Evolutionary conservation across 2,797 vertebrate genomes (phyloP).

Genomic region (Iguana delicatissima): DNA sequence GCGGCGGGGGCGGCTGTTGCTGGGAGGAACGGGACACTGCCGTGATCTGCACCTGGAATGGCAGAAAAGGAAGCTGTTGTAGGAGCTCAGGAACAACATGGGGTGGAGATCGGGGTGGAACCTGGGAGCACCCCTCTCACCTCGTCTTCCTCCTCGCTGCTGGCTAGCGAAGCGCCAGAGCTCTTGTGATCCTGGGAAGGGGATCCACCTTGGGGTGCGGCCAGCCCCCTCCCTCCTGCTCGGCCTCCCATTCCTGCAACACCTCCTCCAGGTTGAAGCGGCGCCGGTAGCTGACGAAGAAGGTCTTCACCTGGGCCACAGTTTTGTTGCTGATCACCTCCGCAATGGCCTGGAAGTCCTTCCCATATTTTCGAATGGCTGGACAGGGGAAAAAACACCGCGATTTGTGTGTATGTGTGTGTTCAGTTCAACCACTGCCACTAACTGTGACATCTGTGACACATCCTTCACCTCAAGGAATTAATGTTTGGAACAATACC

Average conservation of each 20-base stretch:
- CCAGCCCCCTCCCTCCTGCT: conserved; percentile 83
- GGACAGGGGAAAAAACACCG: not conserved
- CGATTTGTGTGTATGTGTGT: no score
- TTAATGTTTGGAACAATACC: not conserved
- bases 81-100: not conserved
- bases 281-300: conserved; percentile 92
- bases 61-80: no score
- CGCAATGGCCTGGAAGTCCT: conserved; percentile 90
- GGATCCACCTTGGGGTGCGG: conserved; percentile 28
- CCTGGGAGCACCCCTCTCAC: conserved; percentile 45
- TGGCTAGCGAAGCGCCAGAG: conserved; percentile 67
- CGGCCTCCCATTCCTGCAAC: conserved; percentile 92
- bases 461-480: no score
- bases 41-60: conserved; percentile 84
- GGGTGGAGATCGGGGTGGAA: no score
- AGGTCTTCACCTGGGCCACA: conserved; percentile 89
- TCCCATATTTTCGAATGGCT: conserved; percentile 92
- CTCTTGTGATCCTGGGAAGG: conserved; percentile 53
- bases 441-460: no score
- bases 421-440: no score
- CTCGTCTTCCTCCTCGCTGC: conserved; percentile 78
- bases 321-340: conserved; percentile 94
- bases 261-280: conserved; percentile 93
- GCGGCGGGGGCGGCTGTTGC: not conserved
- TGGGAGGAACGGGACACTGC: conserved; percentile 71